Percentiles rank a stretch among this genome's conserved stretches.
phyloP scores from a whole-genome alignment of 64 coral and sea anemone species.

The Montipora foliosa region DNA sequence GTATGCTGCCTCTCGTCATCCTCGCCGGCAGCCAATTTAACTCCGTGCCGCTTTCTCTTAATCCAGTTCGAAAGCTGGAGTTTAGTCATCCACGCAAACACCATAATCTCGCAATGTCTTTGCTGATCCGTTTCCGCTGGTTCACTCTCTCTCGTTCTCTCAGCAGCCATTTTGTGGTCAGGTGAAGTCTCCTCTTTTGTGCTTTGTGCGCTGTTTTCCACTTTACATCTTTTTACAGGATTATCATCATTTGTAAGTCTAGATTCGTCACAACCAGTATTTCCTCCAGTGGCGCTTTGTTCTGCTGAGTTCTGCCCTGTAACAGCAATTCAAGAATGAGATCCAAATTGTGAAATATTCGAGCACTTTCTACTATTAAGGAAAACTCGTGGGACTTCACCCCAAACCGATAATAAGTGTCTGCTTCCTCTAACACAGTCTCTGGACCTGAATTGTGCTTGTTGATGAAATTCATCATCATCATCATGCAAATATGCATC shows the following conservation, averaged over 20 bases:
- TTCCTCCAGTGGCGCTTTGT: slow-evolving; percentile 42
- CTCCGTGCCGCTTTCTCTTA: neutral
- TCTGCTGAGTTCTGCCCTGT: neutral
- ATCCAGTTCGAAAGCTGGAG: slow-evolving; percentile 15
- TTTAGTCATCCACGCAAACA: slow-evolving; percentile 44
- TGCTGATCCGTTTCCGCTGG: neutral
- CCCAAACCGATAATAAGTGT: too few relatives aligned
- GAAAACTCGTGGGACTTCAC: too few relatives aligned
- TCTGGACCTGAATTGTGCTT: too few relatives aligned
- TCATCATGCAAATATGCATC: too few relatives aligned
- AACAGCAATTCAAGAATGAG: neutral
- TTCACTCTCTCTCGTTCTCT: neutral
- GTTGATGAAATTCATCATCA: too few relatives aligned
- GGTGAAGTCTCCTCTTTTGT: neutral
- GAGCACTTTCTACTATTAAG: neutral
- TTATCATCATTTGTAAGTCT: neutral
- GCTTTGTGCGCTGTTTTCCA: neutral
- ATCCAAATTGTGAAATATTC: neutral
- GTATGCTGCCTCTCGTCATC: neutral
- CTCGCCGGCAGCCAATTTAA: neutral
- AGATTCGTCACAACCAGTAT: neutral
- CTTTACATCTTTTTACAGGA: neutral
- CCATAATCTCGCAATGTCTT: slow-evolving; percentile 16
- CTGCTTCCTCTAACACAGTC: too few relatives aligned
- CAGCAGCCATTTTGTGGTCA: neutral